phyloP scores from a whole-genome alignment of 2,888 invertebrate genomes.

The Andrena hattorfiana region DNA sequence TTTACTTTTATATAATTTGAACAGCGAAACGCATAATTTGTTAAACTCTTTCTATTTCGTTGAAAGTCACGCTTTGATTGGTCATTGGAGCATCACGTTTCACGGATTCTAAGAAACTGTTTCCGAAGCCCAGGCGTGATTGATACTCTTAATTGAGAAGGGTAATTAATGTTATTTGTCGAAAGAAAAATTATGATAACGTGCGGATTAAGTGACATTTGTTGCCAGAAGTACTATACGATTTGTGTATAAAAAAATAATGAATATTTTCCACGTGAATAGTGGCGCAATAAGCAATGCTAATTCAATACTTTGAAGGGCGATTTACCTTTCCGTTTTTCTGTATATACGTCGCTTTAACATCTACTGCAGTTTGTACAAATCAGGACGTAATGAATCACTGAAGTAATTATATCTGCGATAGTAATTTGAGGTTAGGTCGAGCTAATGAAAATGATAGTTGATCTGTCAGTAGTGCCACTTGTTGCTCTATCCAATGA shows the following conservation, averaged over 20 bases:
- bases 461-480: slow-evolving; percentile 75
- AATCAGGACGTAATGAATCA: not conserved
- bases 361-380: not conserved
- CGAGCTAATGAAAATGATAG: slow-evolving; percentile 66
- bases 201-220: not conserved
- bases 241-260: not conserved
- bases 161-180: no score
- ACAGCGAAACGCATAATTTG: not conserved
- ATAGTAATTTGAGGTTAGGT: slow-evolving; percentile 24
- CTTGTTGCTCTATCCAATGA: slow-evolving; percentile 76
- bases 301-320: not conserved
- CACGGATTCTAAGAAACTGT: slow-evolving; percentile 13
- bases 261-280: not conserved
- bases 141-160: not conserved
- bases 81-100: not conserved
- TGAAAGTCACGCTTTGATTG: slow-evolving; percentile 6
- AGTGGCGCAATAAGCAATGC: not conserved
- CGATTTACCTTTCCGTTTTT: not conserved
- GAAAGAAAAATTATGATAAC: not conserved
- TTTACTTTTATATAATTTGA: not conserved
- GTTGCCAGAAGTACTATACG: not conserved
- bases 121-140: slow-evolving; percentile 2
- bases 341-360: not conserved
- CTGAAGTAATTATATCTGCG: not conserved
- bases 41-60: not conserved